Conservation (phyloP, 2,888 invertebrate species). For the Caenorhabditis doughertyi region DNA sequence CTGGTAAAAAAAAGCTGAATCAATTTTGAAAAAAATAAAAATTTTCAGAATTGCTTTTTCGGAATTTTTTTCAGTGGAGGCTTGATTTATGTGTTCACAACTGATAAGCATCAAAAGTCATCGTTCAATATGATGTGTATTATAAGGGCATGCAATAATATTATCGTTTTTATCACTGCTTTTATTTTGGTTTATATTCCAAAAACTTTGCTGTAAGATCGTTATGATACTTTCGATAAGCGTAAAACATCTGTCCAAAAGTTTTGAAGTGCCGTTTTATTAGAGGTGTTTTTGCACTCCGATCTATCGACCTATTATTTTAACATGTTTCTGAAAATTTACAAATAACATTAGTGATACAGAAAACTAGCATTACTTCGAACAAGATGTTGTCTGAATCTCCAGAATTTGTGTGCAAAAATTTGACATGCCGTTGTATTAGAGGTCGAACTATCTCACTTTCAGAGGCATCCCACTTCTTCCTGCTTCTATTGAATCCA, state of each 20-base stretch:
- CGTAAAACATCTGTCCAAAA: neutral
- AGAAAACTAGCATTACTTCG: too few relatives aligned
- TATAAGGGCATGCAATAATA: constrained; percentile 23
- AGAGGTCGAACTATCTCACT: neutral
- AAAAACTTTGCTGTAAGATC: constrained; percentile 9
- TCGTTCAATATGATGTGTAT: constrained; percentile 23
- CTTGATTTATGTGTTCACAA: constrained; percentile 14
- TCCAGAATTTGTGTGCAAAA: too few relatives aligned
- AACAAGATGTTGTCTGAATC: too few relatives aligned
- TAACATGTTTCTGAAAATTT: too few relatives aligned
- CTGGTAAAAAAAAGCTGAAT: neutral
- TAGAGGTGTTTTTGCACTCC: neutral
- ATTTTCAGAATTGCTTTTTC: constrained; percentile 30
- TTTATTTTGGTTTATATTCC: constrained; percentile 33
- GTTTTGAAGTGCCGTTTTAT: neutral
- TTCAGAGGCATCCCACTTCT: constrained; percentile 18
- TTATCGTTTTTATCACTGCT: neutral
- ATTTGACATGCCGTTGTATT: too few relatives aligned
- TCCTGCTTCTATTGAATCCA: constrained; percentile 4
- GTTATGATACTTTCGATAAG: too few relatives aligned
- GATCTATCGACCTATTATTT: too few relatives aligned
- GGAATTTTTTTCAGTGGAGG: constrained; percentile 17
- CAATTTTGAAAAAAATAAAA: neutral
- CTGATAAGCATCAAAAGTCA: neutral
- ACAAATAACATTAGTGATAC: too few relatives aligned